phyloP scores from a whole-genome alignment of 2,797 vertebrate genomes.

The Zenarchopterus dispar region DNA sequence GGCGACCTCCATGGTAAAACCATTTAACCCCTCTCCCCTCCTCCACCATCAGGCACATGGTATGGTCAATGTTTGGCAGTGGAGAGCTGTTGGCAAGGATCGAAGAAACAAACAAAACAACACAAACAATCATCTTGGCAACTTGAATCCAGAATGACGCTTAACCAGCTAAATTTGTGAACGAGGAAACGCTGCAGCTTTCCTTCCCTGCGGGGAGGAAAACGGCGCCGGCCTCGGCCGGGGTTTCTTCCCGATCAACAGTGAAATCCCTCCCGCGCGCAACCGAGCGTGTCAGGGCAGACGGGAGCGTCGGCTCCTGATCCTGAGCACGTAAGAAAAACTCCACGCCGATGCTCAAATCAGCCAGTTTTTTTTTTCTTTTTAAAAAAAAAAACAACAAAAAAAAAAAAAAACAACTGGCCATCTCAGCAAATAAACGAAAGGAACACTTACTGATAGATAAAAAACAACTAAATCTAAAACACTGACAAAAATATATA shows the following conservation, averaged over 20 bases:
- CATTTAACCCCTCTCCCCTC: not conserved
- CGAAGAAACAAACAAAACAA: constrained; percentile 48
- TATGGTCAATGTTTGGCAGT: constrained; percentile 82
- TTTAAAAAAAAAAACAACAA: constrained; percentile 29
- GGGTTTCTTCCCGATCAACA: constrained; percentile 35
- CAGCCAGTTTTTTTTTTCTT: constrained; percentile 13
- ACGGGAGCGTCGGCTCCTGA: constrained; percentile 19
- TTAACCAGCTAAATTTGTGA: constrained; percentile 48
- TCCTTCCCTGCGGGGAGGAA: constrained; percentile 14
- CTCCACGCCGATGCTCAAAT: not conserved
- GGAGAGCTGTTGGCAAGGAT: constrained; percentile 81
- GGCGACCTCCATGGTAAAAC: constrained; percentile 47
- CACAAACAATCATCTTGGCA: constrained; percentile 62
- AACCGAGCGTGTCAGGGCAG: constrained; percentile 16
- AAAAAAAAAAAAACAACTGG: constrained; percentile 38
- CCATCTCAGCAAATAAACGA: constrained; percentile 48
- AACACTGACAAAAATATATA: constrained; percentile 75
- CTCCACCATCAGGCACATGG: constrained; percentile 75
- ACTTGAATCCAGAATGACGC: constrained; percentile 53
- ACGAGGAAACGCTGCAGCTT: constrained; percentile 39
- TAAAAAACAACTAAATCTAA: constrained; percentile 45
- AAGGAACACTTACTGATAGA: constrained; percentile 64
- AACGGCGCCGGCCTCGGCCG: not conserved
- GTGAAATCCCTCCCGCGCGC: constrained; percentile 12
- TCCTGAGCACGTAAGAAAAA: constrained; percentile 21